Base-by-base conservation (phyloP, 1,140 invertebrate genomes). In the Linepithema humile region DNA sequence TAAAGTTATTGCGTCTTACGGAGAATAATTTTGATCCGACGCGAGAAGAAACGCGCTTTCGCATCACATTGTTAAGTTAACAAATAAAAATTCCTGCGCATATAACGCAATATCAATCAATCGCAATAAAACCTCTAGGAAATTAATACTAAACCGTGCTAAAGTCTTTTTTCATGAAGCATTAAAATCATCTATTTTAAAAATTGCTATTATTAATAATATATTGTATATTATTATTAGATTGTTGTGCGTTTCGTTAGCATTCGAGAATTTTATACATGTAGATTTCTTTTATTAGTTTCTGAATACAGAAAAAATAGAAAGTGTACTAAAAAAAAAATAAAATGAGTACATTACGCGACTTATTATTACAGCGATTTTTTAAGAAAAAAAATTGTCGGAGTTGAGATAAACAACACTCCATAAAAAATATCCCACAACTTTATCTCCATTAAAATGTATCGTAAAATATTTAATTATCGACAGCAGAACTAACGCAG, bases 41-140 rank as follows among this genome's bases (percentile, higher is more conserved):
- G 29, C 5, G n/a, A 26, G 10, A 38, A 77, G 10, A 77, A 35
- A n/a, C 9, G 38, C 2, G 20, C 40, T 59, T n/a, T 32, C n/a
- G 6, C 17, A 17, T 26, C 12, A 17, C 29, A 35, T 67, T 69
- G 75, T 69, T 78, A 67, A 55, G 62, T 10, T 40, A 64, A 35
- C 23, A 40, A 55, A 29, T 78, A 45, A 9, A 78, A 77, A 77
- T 67, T 77, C 15, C 43, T 38, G 20, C n/a, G n/a, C n/a, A 64
- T 4, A 12, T 20, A 50, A 3, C 48, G 32, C 45, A 29, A 12
- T 3, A 29, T 26, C 29, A 17, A 65, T 65, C 62, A n/a, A 17
- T 62, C 35, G 10, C 23, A 45, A 53, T 26, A 78, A 67, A 78
- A 78, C 23, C 4, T 0, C 1, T 65, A 40, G 17, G 10, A 9